A percentile compares a stretch with the other conserved stretches of the same genome.
Conservation (phyloP, 2,113 vertebrate genomes). For the cattle (Bos taurus) region DNA sequence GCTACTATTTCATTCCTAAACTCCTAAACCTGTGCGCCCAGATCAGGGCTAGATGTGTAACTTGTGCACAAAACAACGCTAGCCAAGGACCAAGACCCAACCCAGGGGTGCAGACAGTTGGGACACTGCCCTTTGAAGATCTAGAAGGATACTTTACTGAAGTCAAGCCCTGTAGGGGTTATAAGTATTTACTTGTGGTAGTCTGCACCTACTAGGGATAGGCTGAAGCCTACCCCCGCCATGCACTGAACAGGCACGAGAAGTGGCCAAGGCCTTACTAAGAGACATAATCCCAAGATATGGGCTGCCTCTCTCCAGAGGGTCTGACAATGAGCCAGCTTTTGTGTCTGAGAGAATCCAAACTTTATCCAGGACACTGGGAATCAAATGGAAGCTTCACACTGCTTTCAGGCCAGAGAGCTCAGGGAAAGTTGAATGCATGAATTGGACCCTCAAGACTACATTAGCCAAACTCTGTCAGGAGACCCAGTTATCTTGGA, state of each 20-base stretch:
- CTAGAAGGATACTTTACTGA: background rate
- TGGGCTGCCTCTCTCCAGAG: background rate
- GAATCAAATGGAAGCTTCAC: background rate
- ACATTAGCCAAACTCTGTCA: background rate
- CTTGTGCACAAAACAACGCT: accelerated
- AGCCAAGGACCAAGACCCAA: background rate
- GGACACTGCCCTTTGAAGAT: background rate
- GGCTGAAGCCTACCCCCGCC: background rate
- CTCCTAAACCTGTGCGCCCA: background rate
- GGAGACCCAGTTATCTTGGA: background rate
- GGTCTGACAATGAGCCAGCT: background rate
- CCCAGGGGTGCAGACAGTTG: background rate
- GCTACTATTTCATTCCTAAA: background rate
- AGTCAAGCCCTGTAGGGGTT: background rate
- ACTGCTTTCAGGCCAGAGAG: background rate
- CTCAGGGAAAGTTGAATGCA: background rate
- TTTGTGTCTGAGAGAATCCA: background rate
- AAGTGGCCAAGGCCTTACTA: background rate
- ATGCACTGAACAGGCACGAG: background rate
- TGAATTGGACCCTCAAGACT: background rate
- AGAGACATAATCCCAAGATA: background rate
- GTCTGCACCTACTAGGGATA: background rate
- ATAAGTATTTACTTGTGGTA: background rate
- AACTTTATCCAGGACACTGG: background rate
- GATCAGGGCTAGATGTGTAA: background rate